Evolutionary conservation across 1,140 invertebrate genomes (phyloP), one percentile per base, ranked within the genome.

Genomic region (Nomia melanderi): DNA sequence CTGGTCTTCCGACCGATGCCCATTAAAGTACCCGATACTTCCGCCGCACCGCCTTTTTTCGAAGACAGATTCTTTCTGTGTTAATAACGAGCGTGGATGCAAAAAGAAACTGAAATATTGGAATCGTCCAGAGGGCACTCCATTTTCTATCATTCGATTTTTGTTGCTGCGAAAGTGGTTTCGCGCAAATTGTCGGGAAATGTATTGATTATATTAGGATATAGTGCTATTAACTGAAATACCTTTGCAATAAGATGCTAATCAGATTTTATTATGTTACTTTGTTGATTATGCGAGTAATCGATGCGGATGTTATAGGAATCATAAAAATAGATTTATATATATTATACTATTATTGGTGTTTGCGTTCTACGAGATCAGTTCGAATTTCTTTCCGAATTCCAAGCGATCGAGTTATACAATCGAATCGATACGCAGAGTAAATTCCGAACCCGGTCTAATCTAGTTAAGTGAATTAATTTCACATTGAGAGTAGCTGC

Each of bases 1-100:
- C 1, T 9, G 33, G 12, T n/a, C 77, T n/a, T n/a, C 44, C 20
- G n/a, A 44, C 25, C 12, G 25, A n/a, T 57, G n/a, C 6, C 39
- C 31, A 65, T 78, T 77, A 70, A 50, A 60, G 44, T 62, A n/a
- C 27, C 39, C 4, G 47, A 14, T 29, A 11, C 29, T 50, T 64
- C 72, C 72, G 62, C 31, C 23, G 36, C 9, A 17, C 11, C 33
- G 47, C 44, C 23, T 47, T 4, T 11, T 39, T 31, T 56, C 47
- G 7, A n/a, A 14, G 5, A 20, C 7, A 14, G 20, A 47, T n/a
- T 47, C 44, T 47, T n/a, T n/a, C 4, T n/a, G 6, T 20, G 17
- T 17, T 20, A 47, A 47, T 47, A n/a, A 47, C 20, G 20, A n/a
- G 5, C 20, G 20, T 5, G 14, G 44, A 7, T 14, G 6, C 17